Conservation (phyloP, 64 coral and sea anemone genomes). For the Pocillopora damicornis region DNA sequence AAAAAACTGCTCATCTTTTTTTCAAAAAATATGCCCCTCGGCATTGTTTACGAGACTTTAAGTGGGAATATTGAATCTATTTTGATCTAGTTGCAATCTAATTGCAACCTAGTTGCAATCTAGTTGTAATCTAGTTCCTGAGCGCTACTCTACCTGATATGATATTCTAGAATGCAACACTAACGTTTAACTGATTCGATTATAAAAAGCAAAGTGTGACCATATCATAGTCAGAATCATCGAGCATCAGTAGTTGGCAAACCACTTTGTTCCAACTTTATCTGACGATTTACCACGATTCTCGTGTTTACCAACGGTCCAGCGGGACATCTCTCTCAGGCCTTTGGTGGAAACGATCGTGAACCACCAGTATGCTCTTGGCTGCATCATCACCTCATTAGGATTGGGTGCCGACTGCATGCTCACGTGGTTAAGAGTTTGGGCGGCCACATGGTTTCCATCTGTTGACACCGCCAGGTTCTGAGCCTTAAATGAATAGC, state of each 20-base stretch:
- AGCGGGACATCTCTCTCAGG: slow-evolving; percentile 76
- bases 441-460: slow-evolving; percentile 57
- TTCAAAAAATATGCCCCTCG: too few relatives aligned
- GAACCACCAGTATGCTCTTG: slow-evolving; percentile 87
- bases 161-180: too few relatives aligned
- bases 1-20: too few relatives aligned
- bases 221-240: too few relatives aligned
- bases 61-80: too few relatives aligned
- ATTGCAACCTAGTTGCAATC: too few relatives aligned
- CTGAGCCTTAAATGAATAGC: slow-evolving; percentile 72
- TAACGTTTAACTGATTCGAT: too few relatives aligned
- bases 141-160: too few relatives aligned
- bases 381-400: slow-evolving; percentile 51
- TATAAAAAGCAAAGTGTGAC: too few relatives aligned
- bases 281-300: slow-evolving; percentile 61
- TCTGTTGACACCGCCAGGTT: slow-evolving; percentile 58
- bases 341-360: slow-evolving; percentile 70
- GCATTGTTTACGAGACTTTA: too few relatives aligned
- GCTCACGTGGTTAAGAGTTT: slow-evolving; percentile 67
- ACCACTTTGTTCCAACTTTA: slow-evolving; percentile 67
- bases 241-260: slow-evolving; percentile 44
- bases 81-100: too few relatives aligned
- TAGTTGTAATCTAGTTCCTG: too few relatives aligned
- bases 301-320: slow-evolving; percentile 74
- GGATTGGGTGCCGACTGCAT: slow-evolving; percentile 43